Evolutionary conservation across 2,113 vertebrate species (phyloP).

Genomic region (Poeciliopsis retropinna): DNA sequence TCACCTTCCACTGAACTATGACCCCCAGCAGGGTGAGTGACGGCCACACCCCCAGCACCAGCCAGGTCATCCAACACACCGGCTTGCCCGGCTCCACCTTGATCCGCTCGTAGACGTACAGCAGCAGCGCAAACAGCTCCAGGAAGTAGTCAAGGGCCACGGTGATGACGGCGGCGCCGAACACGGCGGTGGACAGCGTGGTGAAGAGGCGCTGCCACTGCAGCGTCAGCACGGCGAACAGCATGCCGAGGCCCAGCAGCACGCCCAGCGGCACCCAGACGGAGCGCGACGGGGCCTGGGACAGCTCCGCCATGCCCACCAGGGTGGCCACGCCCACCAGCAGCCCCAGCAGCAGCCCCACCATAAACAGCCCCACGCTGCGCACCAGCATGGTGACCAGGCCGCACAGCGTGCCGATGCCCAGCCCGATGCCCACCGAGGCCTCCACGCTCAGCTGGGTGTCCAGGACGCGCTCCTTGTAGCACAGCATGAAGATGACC

Average conservation of each 20-base stretch:
- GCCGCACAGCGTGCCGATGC: constrained; percentile 94
- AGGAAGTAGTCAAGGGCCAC: constrained; percentile 95
- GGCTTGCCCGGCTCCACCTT: constrained; percentile 84
- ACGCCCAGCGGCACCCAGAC: constrained; percentile 96
- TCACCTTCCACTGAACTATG: constrained; percentile 95
- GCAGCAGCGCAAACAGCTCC: constrained; percentile 90
- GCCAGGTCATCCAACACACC: constrained; percentile 97
- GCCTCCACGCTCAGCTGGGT: constrained; percentile 96
- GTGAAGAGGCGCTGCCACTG: constrained; percentile 97
- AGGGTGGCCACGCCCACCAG: constrained; percentile 88
- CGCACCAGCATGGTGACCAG: constrained; percentile 99
- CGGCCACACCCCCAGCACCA: constrained; percentile 92
- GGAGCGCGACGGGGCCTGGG: constrained; percentile 89
- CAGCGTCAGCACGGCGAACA: constrained; percentile 94
- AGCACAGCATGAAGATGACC: constrained; percentile 98
- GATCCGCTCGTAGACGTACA: constrained; percentile 90
- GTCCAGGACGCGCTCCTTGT: constrained; percentile 97
- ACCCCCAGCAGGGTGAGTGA: constrained; percentile 90
- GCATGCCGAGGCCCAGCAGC: constrained; percentile 93
- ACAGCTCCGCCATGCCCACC: constrained; percentile 90
- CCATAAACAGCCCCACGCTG: constrained; percentile 97
- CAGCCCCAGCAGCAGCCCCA: constrained; percentile 93
- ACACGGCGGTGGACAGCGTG: constrained; percentile 91
- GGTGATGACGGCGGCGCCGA: constrained; percentile 92
- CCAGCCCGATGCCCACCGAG: constrained; percentile 92